These are phyloP conservation scores for Pseudolycoriella hygida DNA, from an alignment of 2,888 invertebrate species.

Conservation along the genomic window DNA sequence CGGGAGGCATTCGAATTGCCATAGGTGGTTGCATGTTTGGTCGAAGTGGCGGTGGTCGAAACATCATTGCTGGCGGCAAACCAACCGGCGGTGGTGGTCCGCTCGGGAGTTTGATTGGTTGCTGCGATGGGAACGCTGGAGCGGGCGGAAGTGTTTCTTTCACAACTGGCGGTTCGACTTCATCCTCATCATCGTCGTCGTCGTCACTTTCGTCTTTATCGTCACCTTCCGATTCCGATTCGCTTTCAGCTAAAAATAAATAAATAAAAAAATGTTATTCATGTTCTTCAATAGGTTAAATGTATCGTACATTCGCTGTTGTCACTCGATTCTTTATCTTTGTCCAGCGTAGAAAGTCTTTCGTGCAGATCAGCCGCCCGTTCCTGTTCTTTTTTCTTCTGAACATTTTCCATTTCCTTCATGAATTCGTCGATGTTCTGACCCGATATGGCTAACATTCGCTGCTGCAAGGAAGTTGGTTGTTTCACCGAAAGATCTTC, in stretches of 20 bases:
- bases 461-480: conserved; percentile 64
- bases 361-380: conserved; percentile 38
- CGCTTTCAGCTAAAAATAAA: not conserved
- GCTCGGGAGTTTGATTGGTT: conserved; percentile 22
- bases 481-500: conserved; percentile 25
- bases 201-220: conserved; percentile 7
- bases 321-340: not conserved
- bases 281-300: not conserved
- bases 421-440: conserved; percentile 86
- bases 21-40: conserved; percentile 30
- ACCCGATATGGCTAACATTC: conserved; percentile 75
- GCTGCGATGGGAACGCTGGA: not conserved
- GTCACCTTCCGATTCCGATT: conserved; percentile 19
- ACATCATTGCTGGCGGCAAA: conserved; percentile 32
- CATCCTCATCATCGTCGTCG: conserved; percentile 11
- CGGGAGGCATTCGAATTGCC: conserved; percentile 19
- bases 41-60: conserved; percentile 37
- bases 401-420: conserved; percentile 82
- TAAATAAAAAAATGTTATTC: not conserved
- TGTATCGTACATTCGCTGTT: conserved; percentile 25
- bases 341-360: conserved; percentile 20
- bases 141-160: conserved; percentile 14
- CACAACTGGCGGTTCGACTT: conserved; percentile 15
- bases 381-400: conserved; percentile 55
- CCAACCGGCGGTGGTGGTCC: conserved; percentile 34